Conservation (phyloP, 2,113 vertebrate genomes). For the Hippocampus comes region DNA sequence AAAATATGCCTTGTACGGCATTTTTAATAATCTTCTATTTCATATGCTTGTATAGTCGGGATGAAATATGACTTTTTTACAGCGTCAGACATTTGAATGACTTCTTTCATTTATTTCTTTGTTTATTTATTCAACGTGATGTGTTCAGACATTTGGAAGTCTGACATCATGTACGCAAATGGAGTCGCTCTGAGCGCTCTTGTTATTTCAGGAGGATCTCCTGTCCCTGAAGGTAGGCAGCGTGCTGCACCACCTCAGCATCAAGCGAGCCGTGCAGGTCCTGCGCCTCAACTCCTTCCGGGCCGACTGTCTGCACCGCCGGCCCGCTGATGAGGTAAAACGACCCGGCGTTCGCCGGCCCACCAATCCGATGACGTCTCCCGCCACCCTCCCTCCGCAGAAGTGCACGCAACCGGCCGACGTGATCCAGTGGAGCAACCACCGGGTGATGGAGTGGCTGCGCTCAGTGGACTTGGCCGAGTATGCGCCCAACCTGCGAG, state of each 20-base stretch:
- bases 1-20: too few species aligned
- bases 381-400: constrained; percentile 50
- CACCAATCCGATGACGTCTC: not conserved
- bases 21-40: too few species aligned
- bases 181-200: not conserved
- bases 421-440: constrained; percentile 95
- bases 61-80: too few species aligned
- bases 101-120: too few species aligned
- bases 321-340: constrained; percentile 89
- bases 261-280: constrained; percentile 94
- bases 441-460: constrained; percentile 98
- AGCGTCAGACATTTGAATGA: too few species aligned
- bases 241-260: constrained; percentile 94
- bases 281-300: constrained; percentile 88
- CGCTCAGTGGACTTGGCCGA: constrained; percentile 93
- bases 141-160: too few species aligned
- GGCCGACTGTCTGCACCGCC: constrained; percentile 84
- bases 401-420: constrained; percentile 83
- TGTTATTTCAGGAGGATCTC: constrained; percentile 81
- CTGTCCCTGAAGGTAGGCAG: constrained; percentile 92
- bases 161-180: too few species aligned
- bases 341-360: not conserved
- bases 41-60: too few species aligned
- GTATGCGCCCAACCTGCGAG: constrained; percentile 93
- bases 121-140: too few species aligned